A percentile compares a stretch with the other conserved stretches of the same genome.
phyloP scores from a whole-genome alignment of 2,113 vertebrate genomes.

The Irena cyanogastra region DNA sequence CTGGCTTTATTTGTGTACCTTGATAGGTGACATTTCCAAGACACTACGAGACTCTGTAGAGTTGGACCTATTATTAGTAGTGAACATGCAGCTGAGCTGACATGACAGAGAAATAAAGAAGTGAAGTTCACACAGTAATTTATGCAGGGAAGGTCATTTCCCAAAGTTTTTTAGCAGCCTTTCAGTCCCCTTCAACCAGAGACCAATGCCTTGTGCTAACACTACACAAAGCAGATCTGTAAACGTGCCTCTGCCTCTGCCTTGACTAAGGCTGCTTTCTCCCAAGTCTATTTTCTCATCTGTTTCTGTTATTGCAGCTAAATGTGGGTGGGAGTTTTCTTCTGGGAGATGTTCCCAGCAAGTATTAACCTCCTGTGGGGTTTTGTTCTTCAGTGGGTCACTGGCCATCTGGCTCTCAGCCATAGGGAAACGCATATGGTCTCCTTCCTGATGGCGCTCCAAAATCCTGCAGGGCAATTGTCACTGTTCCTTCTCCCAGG shows the following conservation, averaged over 20 bases:
- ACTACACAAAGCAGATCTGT: background rate
- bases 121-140: background rate
- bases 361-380: background rate
- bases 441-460: background rate
- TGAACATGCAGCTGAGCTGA: background rate
- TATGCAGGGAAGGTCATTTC: background rate
- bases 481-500: background rate
- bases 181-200: background rate
- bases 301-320: background rate
- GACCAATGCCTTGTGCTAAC: background rate
- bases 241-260: background rate
- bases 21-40: slow-evolving; percentile 1
- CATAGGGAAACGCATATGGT: background rate
- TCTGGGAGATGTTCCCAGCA: background rate
- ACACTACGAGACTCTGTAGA: background rate
- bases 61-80: background rate
- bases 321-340: background rate
- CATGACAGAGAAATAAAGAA: background rate
- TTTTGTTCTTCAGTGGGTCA: background rate
- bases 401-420: background rate
- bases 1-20: background rate
- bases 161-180: background rate
- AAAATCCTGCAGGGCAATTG: background rate
- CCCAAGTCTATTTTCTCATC: background rate
- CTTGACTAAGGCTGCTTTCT: background rate